Base-by-base conservation (phyloP, 2,797 vertebrate genomes). In the Poecilia gillii region DNA sequence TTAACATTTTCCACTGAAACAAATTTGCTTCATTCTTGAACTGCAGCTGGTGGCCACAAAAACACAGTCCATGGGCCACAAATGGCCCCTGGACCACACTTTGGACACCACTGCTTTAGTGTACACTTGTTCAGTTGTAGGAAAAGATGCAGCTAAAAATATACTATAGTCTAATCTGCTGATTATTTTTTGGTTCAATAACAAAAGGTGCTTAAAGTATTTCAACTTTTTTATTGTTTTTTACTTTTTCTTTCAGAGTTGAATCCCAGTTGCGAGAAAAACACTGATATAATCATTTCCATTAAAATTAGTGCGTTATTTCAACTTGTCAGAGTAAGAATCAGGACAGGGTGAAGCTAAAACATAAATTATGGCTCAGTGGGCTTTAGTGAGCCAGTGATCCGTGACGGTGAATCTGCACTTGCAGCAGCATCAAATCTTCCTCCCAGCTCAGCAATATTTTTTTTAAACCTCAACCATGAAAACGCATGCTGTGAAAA, bases 341-440 rank as follows among this genome's bases (percentile, higher is more conserved):
- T 23, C 8, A 11, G 62, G 33, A 66, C 16, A 39, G 18, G 55
- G 7, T 3, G 31, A 66, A 36, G 18, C 33, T 33, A 39, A 8
- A 39, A 39, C 62, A 66, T 39, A 23, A 66, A 66, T 66, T 66
- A 39, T 66, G 62, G 33, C 28, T 23, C 33, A 66, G 16, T 20
- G 33, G 62, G 36, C 66, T 68, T 68, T 1, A 39, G 39, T 23
- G 23, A 68, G 20, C 39, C 39, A 12, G 9, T 25, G 66, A 70
- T 70, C 66, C 39, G 39, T 70, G 66, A 70, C 18, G 36, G 66
- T 70, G 66, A 70, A 43, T 62, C 77, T 83, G 72, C 66, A 68
- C 62, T 66, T 66, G 66, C 36, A 41, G 36, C 66, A 70, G 23
- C 66, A 70, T 68, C 64, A 43, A 4, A 14, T 25, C 4, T 13